Evolutionary conservation across 2,888 invertebrate species (phyloP).

Genomic region (Fragum whitleyi): DNA sequence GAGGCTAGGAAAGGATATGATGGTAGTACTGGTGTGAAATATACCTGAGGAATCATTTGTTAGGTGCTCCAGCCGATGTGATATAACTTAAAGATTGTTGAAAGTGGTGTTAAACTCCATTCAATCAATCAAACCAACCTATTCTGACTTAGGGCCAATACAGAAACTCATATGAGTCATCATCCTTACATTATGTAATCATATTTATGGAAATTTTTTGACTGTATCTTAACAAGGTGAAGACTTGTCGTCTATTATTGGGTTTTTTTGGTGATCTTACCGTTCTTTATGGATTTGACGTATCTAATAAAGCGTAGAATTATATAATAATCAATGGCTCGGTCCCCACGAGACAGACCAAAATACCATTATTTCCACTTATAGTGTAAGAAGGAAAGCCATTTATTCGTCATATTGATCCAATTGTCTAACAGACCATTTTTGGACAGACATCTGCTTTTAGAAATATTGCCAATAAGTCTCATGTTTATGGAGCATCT

Average conservation of each 20-base stretch:
- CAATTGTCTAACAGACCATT: neutral
- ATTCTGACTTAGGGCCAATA: no score
- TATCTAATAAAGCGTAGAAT: slow-evolving; percentile 20
- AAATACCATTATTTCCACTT: slow-evolving; percentile 19
- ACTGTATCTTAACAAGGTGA: slow-evolving; percentile 8
- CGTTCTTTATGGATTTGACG: slow-evolving; percentile 21
- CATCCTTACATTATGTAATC: neutral
- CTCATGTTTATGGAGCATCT: neutral
- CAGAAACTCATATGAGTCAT: no score
- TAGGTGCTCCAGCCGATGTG: no score
- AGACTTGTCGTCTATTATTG: neutral
- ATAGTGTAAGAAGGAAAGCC: neutral
- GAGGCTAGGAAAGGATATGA: no score
- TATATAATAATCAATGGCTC: slow-evolving; percentile 26
- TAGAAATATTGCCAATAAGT: neutral
- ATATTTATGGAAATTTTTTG: slow-evolving; percentile 3
- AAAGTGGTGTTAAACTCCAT: no score
- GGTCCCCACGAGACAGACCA: slow-evolving; percentile 1
- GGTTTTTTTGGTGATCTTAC: slow-evolving; percentile 13
- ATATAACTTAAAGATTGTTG: no score
- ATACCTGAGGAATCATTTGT: no score
- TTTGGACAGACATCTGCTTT: neutral
- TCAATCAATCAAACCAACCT: no score
- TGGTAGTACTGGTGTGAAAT: no score
- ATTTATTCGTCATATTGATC: slow-evolving; percentile 12